These are phyloP conservation scores for Naja naja DNA, from an alignment of 2,113 vertebrate genomes.

Conservation along the genomic window DNA sequence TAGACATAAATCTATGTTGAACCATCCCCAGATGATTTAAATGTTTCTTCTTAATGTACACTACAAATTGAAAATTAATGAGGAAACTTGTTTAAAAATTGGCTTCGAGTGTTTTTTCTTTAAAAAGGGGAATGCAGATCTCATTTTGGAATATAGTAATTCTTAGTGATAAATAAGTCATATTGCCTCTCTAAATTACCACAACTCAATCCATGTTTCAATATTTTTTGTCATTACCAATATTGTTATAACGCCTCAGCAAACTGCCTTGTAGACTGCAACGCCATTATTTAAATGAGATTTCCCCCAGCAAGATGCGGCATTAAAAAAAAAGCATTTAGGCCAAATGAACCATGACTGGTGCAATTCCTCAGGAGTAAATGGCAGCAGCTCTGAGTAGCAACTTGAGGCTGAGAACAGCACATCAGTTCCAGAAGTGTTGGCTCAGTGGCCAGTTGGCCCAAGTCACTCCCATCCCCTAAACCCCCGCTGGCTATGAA, in stretches of 20 bases:
- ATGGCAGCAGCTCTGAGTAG: not conserved
- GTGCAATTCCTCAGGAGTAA: slow-evolving; percentile 12
- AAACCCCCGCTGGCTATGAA: not conserved
- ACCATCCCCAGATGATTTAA: slow-evolving; percentile 45
- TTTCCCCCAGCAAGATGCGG: slow-evolving; percentile 25
- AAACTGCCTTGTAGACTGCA: slow-evolving; percentile 19
- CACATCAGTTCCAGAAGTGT: not conserved
- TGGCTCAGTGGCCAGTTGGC: not conserved
- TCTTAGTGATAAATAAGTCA: slow-evolving; percentile 55
- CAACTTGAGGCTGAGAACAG: not conserved
- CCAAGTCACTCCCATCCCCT: not conserved
- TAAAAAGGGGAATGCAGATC: slow-evolving; percentile 32
- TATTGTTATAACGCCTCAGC: slow-evolving; percentile 33
- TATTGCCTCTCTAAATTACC: slow-evolving; percentile 53
- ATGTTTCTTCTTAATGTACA: slow-evolving; percentile 42
- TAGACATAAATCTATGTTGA: slow-evolving; percentile 51
- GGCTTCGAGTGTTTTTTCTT: slow-evolving; percentile 42
- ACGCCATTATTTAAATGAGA: slow-evolving; percentile 34
- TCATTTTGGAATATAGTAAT: slow-evolving; percentile 43
- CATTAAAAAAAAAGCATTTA: slow-evolving; percentile 35
- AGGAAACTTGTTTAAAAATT: slow-evolving; percentile 61
- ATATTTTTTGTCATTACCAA: slow-evolving; percentile 16
- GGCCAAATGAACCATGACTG: slow-evolving; percentile 43
- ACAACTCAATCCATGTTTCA: slow-evolving; percentile 52
- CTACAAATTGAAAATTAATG: slow-evolving; percentile 66